These are phyloP conservation scores for Genyomyrus donnyi DNA, from an alignment of 2,113 vertebrate species.

Conservation along the genomic window DNA sequence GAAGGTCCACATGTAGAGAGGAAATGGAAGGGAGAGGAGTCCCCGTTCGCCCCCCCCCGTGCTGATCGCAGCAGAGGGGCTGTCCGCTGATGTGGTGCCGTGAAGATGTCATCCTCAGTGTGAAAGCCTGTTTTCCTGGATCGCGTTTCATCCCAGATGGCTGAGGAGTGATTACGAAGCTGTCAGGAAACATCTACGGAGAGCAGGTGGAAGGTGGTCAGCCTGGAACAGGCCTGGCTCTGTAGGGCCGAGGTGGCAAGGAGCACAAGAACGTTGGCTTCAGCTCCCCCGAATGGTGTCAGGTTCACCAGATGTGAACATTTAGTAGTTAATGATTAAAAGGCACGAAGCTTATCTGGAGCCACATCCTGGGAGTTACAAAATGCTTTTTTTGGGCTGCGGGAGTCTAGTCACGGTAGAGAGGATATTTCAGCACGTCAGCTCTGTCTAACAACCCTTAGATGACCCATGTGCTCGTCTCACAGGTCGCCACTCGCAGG, in stretches of 20 bases:
- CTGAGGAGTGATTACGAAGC: not conserved
- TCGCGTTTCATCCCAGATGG: not conserved
- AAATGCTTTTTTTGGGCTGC: not conserved
- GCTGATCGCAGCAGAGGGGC: not conserved
- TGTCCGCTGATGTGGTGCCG: not conserved
- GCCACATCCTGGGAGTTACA: not conserved
- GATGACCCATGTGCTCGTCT: not conserved
- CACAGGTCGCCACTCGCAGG: not conserved
- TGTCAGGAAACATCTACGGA: conserved; percentile 14
- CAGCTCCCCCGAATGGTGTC: not conserved
- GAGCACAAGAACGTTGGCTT: conserved; percentile 3
- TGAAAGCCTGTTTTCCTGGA: not conserved
- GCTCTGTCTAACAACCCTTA: not conserved
- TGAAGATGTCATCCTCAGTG: not conserved
- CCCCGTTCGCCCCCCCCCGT: not conserved
- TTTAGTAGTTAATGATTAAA: not conserved
- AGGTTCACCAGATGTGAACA: not conserved
- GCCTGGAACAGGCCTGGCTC: conserved; percentile 41
- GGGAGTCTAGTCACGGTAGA: not conserved
- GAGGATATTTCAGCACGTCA: not conserved
- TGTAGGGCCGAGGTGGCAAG: conserved; percentile 56
- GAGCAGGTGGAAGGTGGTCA: not conserved
- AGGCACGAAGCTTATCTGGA: not conserved
- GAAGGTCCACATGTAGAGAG: conserved; percentile 16
- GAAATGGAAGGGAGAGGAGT: conserved; percentile 35